Percentiles rank a stretch among this genome's conserved stretches.
Evolutionary conservation across 2,888 invertebrate genomes (phyloP).

Genomic region (Serripes groenlandicus): DNA sequence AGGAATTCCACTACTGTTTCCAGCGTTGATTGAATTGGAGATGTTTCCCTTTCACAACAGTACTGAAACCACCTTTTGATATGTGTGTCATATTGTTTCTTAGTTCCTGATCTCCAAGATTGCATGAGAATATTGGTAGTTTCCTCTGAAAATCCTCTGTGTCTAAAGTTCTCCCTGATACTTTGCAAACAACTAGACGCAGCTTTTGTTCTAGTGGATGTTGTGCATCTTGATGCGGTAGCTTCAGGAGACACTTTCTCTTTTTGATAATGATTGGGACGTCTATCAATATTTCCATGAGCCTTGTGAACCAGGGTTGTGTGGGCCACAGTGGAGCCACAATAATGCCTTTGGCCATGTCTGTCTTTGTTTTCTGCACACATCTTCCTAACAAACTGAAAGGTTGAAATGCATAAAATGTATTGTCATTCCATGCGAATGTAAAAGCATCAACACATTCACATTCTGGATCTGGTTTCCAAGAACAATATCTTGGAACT

Average conservation of each 20-base stretch:
- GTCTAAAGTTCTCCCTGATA: slow-evolving; percentile 40
- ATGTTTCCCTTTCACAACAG: slow-evolving; percentile 21
- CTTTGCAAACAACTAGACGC: slow-evolving; percentile 35
- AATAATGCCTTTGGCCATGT: slow-evolving; percentile 35
- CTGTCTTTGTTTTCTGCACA: slow-evolving; percentile 32
- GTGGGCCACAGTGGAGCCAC: slow-evolving; percentile 23
- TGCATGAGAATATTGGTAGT: slow-evolving; percentile 44
- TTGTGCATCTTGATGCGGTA: background rate
- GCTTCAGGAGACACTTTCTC: background rate
- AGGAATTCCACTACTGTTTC: slow-evolving; percentile 7
- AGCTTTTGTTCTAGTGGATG: slow-evolving; percentile 37
- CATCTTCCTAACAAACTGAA: slow-evolving; percentile 25
- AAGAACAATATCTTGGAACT: background rate
- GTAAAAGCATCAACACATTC: slow-evolving; percentile 31
- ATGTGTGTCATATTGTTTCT: slow-evolving; percentile 45
- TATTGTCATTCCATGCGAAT: slow-evolving; percentile 16
- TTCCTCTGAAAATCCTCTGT: slow-evolving; percentile 33
- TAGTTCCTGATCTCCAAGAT: slow-evolving; percentile 55
- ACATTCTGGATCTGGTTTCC: slow-evolving; percentile 14
- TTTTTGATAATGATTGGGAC: slow-evolving; percentile 22
- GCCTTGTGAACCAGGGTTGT: background rate
- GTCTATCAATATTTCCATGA: slow-evolving; percentile 27
- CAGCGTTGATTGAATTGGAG: slow-evolving; percentile 1
- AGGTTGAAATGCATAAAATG: slow-evolving; percentile 33
- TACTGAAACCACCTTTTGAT: slow-evolving; percentile 33